Evolutionary conservation across 2,113 vertebrate species (phyloP).

Genomic region (Crotalus tigris): DNA sequence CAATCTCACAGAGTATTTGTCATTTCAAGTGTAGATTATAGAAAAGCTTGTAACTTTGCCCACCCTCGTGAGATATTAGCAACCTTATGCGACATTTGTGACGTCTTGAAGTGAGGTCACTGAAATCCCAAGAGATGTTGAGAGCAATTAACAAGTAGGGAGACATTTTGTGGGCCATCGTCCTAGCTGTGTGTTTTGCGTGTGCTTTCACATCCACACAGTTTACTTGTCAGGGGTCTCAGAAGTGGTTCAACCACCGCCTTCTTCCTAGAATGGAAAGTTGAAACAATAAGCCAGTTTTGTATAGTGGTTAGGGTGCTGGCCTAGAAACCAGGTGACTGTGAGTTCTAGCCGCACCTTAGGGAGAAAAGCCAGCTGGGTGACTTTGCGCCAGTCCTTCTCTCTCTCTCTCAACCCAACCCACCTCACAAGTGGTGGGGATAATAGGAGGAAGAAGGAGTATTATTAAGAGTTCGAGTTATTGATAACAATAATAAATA

Average conservation of each 20-base stretch:
- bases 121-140: not conserved
- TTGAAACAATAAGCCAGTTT: not conserved
- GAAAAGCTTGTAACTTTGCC: not conserved
- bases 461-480: not conserved
- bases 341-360: not conserved
- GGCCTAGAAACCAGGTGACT: not conserved
- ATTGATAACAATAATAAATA: not conserved
- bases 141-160: not conserved
- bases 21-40: not conserved
- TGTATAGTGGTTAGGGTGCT: not conserved
- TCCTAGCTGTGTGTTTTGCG: not conserved
- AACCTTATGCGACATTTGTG: not conserved
- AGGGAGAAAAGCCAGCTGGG: not conserved
- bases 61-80: not conserved
- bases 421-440: not conserved
- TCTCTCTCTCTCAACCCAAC: not conserved
- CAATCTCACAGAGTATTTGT: not conserved
- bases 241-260: not conserved
- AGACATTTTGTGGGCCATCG: not conserved
- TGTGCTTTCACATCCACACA: not conserved
- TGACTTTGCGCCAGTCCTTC: not conserved
- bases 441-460: not conserved
- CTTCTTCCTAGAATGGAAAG: not conserved
- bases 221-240: not conserved
- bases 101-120: not conserved